Evolutionary conservation across 2,888 invertebrate species (phyloP).

Genomic region (Drosophila cyrtoloma): DNA sequence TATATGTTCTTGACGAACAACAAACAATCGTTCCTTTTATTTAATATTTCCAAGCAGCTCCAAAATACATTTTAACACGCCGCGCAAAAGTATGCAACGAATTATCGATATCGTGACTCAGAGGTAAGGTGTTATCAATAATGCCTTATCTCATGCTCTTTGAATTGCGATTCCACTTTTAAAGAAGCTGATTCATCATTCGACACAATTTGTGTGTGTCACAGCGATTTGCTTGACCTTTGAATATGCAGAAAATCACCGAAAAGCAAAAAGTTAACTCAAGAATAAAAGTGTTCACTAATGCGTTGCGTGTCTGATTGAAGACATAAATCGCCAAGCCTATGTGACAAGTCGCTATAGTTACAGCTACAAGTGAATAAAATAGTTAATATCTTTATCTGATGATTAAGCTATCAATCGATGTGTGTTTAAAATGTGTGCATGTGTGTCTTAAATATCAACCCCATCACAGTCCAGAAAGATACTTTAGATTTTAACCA

Average conservation of each 20-base stretch:
- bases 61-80: not conserved
- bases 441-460: not conserved
- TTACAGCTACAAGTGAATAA: not conserved
- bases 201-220: not conserved
- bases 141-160: not conserved
- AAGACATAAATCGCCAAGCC: not conserved
- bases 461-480: not conserved
- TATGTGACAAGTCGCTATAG: not conserved
- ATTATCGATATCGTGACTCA: not conserved
- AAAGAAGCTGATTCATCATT: slow-evolving; percentile 18
- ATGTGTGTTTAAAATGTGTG: not conserved
- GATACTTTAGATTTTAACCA: not conserved
- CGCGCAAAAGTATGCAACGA: slow-evolving; percentile 45
- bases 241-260: not conserved
- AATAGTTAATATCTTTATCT: not conserved
- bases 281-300: not conserved
- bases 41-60: not conserved
- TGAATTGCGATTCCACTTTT: slow-evolving; percentile 1
- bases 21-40: not conserved
- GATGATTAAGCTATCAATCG: not conserved
- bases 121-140: slow-evolving; percentile 1
- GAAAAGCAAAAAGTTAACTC: not conserved
- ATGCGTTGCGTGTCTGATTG: not conserved
- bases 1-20: not conserved
- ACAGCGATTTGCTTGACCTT: not conserved